Base-by-base conservation (phyloP, 2,888 invertebrate species). In the Caenorhabditis drosophilae region DNA sequence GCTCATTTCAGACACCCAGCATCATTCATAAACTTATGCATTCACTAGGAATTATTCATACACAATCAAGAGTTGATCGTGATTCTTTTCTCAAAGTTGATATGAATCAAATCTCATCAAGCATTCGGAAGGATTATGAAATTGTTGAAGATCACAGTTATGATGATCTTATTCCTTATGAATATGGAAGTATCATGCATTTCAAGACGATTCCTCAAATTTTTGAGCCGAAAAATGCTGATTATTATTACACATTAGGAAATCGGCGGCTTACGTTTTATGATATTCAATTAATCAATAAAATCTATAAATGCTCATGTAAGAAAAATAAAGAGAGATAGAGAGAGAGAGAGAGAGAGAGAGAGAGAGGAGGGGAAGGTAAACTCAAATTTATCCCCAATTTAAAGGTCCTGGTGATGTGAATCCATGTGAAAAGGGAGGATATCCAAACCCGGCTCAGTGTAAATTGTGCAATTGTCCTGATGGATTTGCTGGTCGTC, bases 271-370 rank as follows among this genome's bases (percentile, higher is more conserved):
- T 74, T 9, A 58, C 67, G 25, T 76, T 76, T 48, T 70, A 70
- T 34, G 80, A 80, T 57, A 70, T 80, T 16, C 70, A 73, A 6
- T 76, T 74, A 69, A 77, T 80, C 76, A 80, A 80, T 57, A 68
- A 70, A 25, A 73, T 75, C 41, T 80, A 80, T 57, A 62, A 70
- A 16, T 79, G 79, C 63, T 67, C 72, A 55, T 66, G 75, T 73
- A 15, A 26, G 15, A 23, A 25, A 15, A 25, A 42, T 42, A 15
- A 15, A 23, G 40, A 22, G n/a, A n/a, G n/a, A n/a, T n/a, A n/a
- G n/a, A n/a, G n/a, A n/a, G n/a, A n/a, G n/a, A n/a, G n/a, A n/a
- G n/a, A n/a, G n/a, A n/a, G n/a, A n/a, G n/a, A n/a, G n/a, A n/a
- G n/a, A n/a, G n/a, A n/a, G n/a, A n/a, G n/a, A n/a, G n/a, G n/a